phyloP scores from a whole-genome alignment of 1,140 invertebrate species.

The Drosophila rhopaloa region DNA sequence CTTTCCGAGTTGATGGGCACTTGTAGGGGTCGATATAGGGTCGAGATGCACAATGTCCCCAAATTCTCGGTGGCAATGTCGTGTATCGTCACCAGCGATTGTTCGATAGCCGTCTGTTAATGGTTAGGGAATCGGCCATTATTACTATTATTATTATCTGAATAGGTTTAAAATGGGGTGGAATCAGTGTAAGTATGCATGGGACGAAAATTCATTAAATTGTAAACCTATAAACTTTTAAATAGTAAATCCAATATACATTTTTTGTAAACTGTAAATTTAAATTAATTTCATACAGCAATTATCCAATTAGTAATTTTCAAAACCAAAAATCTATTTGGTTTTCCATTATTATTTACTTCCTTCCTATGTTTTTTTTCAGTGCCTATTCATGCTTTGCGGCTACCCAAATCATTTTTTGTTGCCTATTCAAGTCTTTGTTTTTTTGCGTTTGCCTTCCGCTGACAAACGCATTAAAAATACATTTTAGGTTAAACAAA shows the following conservation, averaged over 20 bases:
- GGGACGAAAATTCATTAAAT: neutral
- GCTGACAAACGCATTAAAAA: conserved; percentile 73
- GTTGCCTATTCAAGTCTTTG: conserved; percentile 23
- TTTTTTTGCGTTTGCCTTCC: conserved; percentile 20
- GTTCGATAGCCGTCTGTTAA: conserved; percentile 87
- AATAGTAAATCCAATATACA: no score
- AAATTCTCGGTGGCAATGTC: conserved; percentile 89
- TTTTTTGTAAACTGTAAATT: no score
- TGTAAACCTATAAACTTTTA: neutral
- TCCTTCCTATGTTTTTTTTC: neutral
- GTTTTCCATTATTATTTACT: neutral
- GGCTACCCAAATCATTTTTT: conserved; percentile 57
- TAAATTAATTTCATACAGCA: no score
- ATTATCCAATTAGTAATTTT: neutral
- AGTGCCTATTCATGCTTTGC: conserved; percentile 22
- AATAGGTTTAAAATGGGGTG: neutral
- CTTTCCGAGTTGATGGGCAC: conserved; percentile 88
- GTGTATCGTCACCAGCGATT: conserved; percentile 89
- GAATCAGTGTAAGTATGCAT: neutral
- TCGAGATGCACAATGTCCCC: conserved; percentile 89
- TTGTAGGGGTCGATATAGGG: conserved; percentile 88
- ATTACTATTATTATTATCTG: conserved; percentile 8
- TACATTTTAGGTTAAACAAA: conserved; percentile 54
- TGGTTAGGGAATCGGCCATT: neutral
- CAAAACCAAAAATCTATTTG: neutral